These are phyloP conservation scores for Pammene fasciana DNA, from an alignment of 2,888 invertebrate genomes.

Conservation along the genomic window DNA sequence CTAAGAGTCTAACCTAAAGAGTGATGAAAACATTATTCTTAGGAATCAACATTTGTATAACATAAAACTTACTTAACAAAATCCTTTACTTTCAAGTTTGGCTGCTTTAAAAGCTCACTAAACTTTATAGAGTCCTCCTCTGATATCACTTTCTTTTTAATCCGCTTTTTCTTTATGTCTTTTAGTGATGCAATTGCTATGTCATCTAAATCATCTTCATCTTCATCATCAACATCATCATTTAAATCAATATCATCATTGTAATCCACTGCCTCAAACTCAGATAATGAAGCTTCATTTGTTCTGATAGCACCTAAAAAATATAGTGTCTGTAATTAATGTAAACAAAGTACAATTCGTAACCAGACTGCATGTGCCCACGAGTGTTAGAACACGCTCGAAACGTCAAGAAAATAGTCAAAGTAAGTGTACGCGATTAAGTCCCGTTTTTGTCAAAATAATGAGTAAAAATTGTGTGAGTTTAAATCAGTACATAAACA, in stretches of 20 bases:
- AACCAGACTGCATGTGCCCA: no score
- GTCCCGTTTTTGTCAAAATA: no score
- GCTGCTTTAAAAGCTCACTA: conserved; percentile 61
- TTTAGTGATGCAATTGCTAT: conserved; percentile 68
- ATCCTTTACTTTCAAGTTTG: conserved; percentile 70
- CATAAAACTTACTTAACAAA: conserved; percentile 54
- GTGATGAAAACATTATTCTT: no score
- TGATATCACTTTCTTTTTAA: conserved; percentile 56
- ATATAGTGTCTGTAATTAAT: not conserved
- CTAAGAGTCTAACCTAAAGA: no score
- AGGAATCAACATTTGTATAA: no score
- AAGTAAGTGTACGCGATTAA: no score
- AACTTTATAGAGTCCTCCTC: conserved; percentile 60
- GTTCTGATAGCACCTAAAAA: conserved; percentile 58
- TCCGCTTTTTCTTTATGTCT: conserved; percentile 59
- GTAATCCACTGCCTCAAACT: conserved; percentile 53
- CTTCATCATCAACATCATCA: conserved; percentile 44
- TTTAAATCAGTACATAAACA: no score
- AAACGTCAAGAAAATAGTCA: no score
- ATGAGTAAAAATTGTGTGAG: no score
- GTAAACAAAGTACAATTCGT: not conserved
- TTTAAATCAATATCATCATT: conserved; percentile 47
- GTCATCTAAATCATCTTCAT: conserved; percentile 53
- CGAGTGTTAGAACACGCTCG: no score
- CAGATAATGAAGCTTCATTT: conserved; percentile 56